These are phyloP conservation scores for Propithecus deckenii DNA, from an alignment of 2,797 vertebrate species.

Conservation along the genomic window DNA sequence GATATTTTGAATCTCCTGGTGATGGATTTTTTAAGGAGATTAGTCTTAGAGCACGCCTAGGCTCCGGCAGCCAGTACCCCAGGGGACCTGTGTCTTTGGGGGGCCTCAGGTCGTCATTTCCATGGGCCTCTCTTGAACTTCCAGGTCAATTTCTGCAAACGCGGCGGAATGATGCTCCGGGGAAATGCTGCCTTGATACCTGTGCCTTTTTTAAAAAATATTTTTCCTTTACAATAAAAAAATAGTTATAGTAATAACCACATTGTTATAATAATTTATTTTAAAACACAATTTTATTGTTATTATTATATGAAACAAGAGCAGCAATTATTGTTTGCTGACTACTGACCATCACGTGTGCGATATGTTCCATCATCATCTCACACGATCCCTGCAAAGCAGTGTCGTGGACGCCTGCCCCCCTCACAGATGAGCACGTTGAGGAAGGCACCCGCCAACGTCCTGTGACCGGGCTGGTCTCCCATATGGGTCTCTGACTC, in stretches of 20 bases:
- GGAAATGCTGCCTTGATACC: neutral
- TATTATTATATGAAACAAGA: neutral
- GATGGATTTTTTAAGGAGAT: slow-evolving; percentile 61
- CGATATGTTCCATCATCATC: neutral
- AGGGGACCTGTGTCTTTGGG: neutral
- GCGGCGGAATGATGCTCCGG: no score
- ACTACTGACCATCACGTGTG: neutral
- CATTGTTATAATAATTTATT: neutral
- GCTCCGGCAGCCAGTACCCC: neutral
- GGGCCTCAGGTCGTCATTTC: no score
- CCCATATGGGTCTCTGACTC: neutral
- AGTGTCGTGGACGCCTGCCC: rapidly evolving
- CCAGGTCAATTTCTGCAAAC: neutral
- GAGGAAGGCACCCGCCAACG: neutral
- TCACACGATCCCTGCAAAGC: neutral
- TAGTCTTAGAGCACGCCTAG: neutral
- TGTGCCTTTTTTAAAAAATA: no score
- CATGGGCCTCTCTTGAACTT: no score
- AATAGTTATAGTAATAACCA: neutral
- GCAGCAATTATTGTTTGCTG: neutral
- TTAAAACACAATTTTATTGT: neutral
- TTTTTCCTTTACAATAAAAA: neutral
- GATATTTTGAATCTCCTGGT: slow-evolving; percentile 59
- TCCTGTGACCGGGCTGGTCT: neutral
- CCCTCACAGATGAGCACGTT: neutral